phyloP scores from a whole-genome alignment of 2,888 invertebrate species.

The Pheosia gnoma region DNA sequence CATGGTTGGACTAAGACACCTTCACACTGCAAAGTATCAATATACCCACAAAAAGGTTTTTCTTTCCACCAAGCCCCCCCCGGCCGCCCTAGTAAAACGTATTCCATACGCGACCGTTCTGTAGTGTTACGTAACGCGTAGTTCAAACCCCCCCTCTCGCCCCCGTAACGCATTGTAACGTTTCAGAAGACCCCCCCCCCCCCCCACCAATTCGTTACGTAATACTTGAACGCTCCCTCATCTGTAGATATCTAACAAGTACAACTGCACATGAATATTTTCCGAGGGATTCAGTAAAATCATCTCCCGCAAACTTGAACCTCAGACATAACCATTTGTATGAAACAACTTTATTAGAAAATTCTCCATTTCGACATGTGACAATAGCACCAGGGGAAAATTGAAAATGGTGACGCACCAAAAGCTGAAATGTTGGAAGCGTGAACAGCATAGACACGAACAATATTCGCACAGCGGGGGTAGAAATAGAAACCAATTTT shows the following conservation, averaged over 20 bases:
- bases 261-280: neutral
- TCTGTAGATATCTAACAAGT: neutral
- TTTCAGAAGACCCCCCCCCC: too few relatives aligned
- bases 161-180: too few relatives aligned
- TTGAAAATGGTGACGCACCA: conserved; percentile 52
- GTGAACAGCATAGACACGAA: conserved; percentile 2
- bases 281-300: neutral
- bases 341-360: conserved; percentile 45
- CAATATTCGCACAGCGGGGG: neutral
- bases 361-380: conserved; percentile 33
- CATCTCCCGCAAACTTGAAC: conserved; percentile 29
- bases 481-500: neutral
- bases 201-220: too few relatives aligned
- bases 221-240: neutral
- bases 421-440: conserved; percentile 31
- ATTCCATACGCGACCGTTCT: neutral
- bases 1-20: neutral
- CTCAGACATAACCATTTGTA: conserved; percentile 33
- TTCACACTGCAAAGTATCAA: neutral
- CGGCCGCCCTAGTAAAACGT: neutral
- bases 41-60: too few relatives aligned
- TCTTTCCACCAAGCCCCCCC: too few relatives aligned
- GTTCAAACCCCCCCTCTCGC: too few relatives aligned
- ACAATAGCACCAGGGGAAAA: conserved; percentile 44
- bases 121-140: too few relatives aligned